Evolutionary conservation across 2,113 vertebrate species (phyloP).

Genomic region (Solea solea): DNA sequence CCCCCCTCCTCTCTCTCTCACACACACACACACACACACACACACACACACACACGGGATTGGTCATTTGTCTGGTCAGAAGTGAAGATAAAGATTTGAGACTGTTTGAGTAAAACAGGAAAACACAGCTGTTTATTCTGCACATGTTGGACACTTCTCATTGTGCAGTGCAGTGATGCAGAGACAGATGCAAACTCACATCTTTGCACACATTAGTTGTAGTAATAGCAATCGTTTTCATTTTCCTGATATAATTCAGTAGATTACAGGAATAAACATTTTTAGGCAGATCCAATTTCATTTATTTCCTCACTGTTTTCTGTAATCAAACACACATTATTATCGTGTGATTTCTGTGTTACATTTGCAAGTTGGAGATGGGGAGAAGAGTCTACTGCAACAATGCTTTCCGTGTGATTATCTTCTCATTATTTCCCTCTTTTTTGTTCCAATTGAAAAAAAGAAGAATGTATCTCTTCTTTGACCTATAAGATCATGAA

Average conservation of each 20-base stretch:
- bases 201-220: not conserved
- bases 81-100: conserved; percentile 47
- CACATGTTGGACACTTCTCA: conserved; percentile 24
- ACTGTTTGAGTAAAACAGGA: conserved; percentile 52
- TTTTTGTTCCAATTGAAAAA: conserved; percentile 69
- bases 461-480: conserved; percentile 72
- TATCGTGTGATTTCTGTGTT: conserved; percentile 67
- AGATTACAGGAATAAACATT: conserved; percentile 41
- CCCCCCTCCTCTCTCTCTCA: not conserved
- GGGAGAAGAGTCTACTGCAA: conserved; percentile 48
- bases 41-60: conserved; percentile 24
- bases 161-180: conserved; percentile 12
- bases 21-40: not conserved
- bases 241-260: conserved; percentile 48
- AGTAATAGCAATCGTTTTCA: conserved; percentile 24
- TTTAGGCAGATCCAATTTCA: too few relatives aligned
- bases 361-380: conserved; percentile 55
- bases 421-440: conserved; percentile 74
- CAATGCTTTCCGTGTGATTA: conserved; percentile 68
- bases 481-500: conserved; percentile 81
- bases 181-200: not conserved
- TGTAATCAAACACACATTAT: conserved; percentile 33
- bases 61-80: conserved; percentile 65
- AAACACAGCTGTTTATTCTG: conserved; percentile 41
- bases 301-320: not conserved